Evolutionary conservation across 1,140 invertebrate species (phyloP).

Genomic region (Trachymyrmex septentrionalis): DNA sequence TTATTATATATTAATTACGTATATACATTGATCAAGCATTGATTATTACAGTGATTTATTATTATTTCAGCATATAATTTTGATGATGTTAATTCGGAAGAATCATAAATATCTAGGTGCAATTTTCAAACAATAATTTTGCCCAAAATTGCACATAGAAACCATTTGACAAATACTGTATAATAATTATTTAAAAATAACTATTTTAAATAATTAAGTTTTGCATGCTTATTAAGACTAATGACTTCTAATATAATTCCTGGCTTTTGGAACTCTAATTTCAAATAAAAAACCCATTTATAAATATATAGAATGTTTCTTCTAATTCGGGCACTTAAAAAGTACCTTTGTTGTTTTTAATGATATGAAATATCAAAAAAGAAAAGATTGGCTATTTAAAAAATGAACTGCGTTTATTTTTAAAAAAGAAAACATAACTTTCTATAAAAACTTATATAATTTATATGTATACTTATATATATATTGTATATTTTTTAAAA

Average conservation of each 20-base stretch:
- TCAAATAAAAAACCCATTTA: background rate
- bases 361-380: too few species aligned
- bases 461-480: too few species aligned
- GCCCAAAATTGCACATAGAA: background rate
- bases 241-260: background rate
- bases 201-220: background rate
- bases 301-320: background rate
- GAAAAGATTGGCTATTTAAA: too few species aligned
- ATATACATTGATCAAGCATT: background rate
- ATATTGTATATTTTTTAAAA: too few species aligned
- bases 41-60: conserved; percentile 4
- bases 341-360: too few species aligned
- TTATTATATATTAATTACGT: background rate
- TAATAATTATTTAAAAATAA: too few species aligned
- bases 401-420: too few species aligned
- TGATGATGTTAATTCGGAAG: background rate
- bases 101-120: background rate
- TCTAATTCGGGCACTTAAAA: too few species aligned
- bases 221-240: background rate
- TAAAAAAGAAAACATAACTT: too few species aligned
- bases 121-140: background rate
- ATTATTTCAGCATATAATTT: background rate
- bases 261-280: background rate
- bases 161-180: background rate
- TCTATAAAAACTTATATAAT: too few species aligned